Conservation (phyloP, 2,113 vertebrate species). For the Sterna hirundo region DNA sequence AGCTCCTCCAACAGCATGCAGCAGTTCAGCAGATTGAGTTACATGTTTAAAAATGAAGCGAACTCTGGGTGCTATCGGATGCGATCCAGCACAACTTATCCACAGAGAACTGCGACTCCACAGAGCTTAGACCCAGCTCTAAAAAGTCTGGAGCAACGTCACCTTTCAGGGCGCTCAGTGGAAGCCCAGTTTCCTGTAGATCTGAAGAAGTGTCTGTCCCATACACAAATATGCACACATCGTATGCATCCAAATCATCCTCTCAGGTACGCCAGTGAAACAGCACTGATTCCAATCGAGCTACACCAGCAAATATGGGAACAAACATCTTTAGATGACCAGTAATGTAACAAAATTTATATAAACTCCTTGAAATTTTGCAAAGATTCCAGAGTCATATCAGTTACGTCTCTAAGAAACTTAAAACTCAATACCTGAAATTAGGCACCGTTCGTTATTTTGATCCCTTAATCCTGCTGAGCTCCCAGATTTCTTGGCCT, state of each 20-base stretch:
- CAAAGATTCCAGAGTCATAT: neutral
- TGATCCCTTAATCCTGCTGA: neutral
- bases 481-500: neutral
- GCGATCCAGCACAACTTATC: neutral
- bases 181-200: neutral
- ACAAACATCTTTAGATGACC: neutral
- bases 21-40: neutral
- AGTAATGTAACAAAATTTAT: neutral
- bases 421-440: neutral
- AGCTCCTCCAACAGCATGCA: neutral
- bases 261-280: neutral
- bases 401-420: neutral
- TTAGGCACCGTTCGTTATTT: neutral
- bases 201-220: neutral
- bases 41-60: neutral
- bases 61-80: neutral
- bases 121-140: neutral
- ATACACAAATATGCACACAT: accelerated
- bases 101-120: neutral
- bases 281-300: neutral
- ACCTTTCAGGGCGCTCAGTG: accelerated
- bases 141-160: neutral
- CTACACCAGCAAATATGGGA: accelerated
- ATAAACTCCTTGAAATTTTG: neutral
- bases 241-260: neutral